phyloP scores from a whole-genome alignment of 2,888 invertebrate species.

The Hoplodrina ambigua region DNA sequence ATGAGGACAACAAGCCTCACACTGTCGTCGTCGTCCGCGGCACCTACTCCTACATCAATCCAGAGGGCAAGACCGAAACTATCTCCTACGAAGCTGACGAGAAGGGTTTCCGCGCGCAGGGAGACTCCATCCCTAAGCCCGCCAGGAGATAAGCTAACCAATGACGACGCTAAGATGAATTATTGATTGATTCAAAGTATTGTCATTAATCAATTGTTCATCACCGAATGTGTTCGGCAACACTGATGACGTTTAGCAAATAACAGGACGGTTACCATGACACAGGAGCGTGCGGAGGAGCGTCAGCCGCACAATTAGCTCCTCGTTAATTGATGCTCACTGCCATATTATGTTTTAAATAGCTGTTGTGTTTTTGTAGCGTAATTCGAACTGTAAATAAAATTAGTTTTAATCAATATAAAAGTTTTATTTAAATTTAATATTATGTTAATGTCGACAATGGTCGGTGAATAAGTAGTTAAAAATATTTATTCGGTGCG shows the following conservation, averaged over 20 bases:
- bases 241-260: slow-evolving; percentile 27
- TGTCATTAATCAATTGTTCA: slow-evolving; percentile 27
- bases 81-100: slow-evolving; percentile 91
- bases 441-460: too few species aligned
- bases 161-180: slow-evolving; percentile 47
- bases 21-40: slow-evolving; percentile 91
- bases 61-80: slow-evolving; percentile 85
- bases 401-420: slow-evolving; percentile 4
- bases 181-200: slow-evolving; percentile 44
- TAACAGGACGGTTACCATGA: slow-evolving; percentile 36
- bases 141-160: slow-evolving; percentile 65
- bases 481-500: too few species aligned
- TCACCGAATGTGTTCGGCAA: slow-evolving; percentile 13
- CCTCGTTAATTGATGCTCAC: slow-evolving; percentile 65
- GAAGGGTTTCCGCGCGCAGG: slow-evolving; percentile 91
- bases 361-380: slow-evolving; percentile 73
- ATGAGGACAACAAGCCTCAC: slow-evolving; percentile 90
- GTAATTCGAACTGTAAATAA: slow-evolving; percentile 66
- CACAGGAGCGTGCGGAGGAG: slow-evolving; percentile 13
- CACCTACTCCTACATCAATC: slow-evolving; percentile 89
- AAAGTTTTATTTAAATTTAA: not conserved
- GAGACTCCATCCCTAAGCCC: slow-evolving; percentile 91
- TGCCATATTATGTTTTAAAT: slow-evolving; percentile 81
- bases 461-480: too few species aligned
- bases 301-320: slow-evolving; percentile 9